A percentile compares a stretch with the other conserved stretches of the same genome.
phyloP scores from a whole-genome alignment of 2,888 invertebrate genomes.

The Papilio protenor region DNA sequence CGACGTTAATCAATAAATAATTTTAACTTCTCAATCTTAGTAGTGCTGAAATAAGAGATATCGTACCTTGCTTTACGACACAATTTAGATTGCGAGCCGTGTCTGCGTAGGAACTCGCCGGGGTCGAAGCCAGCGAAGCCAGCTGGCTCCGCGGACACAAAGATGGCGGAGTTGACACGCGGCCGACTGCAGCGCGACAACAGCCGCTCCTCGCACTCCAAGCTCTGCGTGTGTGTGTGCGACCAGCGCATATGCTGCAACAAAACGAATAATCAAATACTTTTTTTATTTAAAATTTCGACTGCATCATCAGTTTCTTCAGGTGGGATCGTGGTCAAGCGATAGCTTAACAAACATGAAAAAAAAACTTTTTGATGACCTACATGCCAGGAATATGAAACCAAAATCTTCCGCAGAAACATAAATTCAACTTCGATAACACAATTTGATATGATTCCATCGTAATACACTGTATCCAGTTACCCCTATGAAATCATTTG shows the following conservation, averaged over 20 bases:
- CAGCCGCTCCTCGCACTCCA: constrained; percentile 85
- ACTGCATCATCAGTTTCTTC: too few species aligned
- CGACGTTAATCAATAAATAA: not conserved
- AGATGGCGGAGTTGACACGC: constrained; percentile 93
- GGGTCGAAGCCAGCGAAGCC: constrained; percentile 92
- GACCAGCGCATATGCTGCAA: constrained; percentile 89
- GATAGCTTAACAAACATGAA: too few species aligned
- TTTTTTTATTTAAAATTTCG: not conserved
- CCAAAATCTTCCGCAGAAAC: not conserved
- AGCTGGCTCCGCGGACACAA: constrained; percentile 89
- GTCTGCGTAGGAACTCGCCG: constrained; percentile 90
- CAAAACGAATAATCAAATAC: constrained; percentile 16
- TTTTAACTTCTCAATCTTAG: not conserved
- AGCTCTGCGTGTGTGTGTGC: constrained; percentile 87
- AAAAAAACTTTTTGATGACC: not conserved
- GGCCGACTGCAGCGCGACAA: constrained; percentile 87
- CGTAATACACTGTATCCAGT: too few species aligned
- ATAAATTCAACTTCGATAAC: not conserved
- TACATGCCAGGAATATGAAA: not conserved
- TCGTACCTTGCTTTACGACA: constrained; percentile 90
- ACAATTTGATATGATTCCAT: too few species aligned
- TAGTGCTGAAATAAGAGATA: not conserved
- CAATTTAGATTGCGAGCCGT: constrained; percentile 91
- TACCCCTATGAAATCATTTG: too few species aligned
- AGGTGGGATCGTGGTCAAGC: too few species aligned